These are phyloP conservation scores for Horisme vitalbata DNA, from an alignment of 2,888 invertebrate species.

Conservation along the genomic window DNA sequence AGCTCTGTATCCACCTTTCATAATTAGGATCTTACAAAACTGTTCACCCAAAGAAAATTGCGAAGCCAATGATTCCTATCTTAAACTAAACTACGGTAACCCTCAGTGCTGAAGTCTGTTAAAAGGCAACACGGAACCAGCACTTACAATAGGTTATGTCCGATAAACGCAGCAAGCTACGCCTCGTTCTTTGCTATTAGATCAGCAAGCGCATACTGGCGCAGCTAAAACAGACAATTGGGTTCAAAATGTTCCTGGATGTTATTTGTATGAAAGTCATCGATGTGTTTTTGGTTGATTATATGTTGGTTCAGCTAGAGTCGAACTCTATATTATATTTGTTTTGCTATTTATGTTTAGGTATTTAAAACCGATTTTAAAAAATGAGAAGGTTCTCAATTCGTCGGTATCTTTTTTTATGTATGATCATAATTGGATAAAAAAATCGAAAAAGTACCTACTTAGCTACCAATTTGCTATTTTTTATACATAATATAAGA, in stretches of 20 bases:
- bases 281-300: neutral
- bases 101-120: slow-evolving; percentile 17
- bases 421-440: no score
- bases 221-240: slow-evolving; percentile 76
- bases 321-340: no score
- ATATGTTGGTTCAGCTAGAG: no score
- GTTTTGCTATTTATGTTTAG: no score
- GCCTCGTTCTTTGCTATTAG: slow-evolving; percentile 72
- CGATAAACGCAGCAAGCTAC: slow-evolving; percentile 42
- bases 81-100: slow-evolving; percentile 20
- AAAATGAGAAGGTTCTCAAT: no score
- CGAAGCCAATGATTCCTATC: slow-evolving; percentile 27
- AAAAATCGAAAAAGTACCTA: no score
- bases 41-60: slow-evolving; percentile 21
- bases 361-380: neutral
- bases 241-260: slow-evolving; percentile 38
- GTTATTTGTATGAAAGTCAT: slow-evolving; percentile 12
- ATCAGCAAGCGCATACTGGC: slow-evolving; percentile 78
- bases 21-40: slow-evolving; percentile 5
- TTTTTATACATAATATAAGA: no score
- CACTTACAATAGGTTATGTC: slow-evolving; percentile 62
- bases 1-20: no score
- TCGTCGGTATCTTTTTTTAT: no score
- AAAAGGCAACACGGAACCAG: slow-evolving; percentile 13
- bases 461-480: no score